Base-by-base conservation (phyloP, 2,797 vertebrate species). In the Tapera naevia region DNA sequence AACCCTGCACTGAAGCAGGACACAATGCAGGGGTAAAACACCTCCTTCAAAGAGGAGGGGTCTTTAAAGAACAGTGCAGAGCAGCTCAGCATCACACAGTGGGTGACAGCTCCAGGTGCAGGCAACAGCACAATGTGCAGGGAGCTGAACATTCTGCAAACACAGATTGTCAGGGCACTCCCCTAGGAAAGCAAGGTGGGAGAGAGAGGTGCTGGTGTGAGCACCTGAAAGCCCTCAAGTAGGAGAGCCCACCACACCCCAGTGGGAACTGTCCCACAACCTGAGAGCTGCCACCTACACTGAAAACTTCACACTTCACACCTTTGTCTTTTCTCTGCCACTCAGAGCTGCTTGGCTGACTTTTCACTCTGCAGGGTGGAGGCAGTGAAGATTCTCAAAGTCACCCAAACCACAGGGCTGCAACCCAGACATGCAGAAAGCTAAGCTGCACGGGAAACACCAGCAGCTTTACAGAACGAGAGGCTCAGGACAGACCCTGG, bases 171-270 rank as follows among this genome's bases (percentile, higher is more conserved):
- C 67, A 76, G 58, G 32, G 37, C 23, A 19, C 10, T 39, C 6
- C 56, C 11, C 35, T 25, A 35, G 21, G 50, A 71, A 57, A 86
- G 81, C 11, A 62, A 65, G 4, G 19, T 8, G 24, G 53, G 28
- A 70, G 28, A 51, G 78, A 61, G 18, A 3, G 41, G 5, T 48
- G 48, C 11, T 60, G 45, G 16, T 30, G 54, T 35, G 41, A 94
- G 19, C 8, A 2, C 50, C 33, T 45, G 28, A 71, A 86, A 80
- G 18, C 39, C 17, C 50, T 39, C 0, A 0, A 80, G 37, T 8
- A 15, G 8, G 27, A 61, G 65, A 75, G 53, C 65, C n/a, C n/a
- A 56, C 81, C 80, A 13, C 60, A 70, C 6, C 23, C 12, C 48
- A 76, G 57, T 10, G 2, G 30, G 19, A 81, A 82, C 3, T 64